phyloP scores from a whole-genome alignment of 2,113 vertebrate species.

The Cyanistes caeruleus region DNA sequence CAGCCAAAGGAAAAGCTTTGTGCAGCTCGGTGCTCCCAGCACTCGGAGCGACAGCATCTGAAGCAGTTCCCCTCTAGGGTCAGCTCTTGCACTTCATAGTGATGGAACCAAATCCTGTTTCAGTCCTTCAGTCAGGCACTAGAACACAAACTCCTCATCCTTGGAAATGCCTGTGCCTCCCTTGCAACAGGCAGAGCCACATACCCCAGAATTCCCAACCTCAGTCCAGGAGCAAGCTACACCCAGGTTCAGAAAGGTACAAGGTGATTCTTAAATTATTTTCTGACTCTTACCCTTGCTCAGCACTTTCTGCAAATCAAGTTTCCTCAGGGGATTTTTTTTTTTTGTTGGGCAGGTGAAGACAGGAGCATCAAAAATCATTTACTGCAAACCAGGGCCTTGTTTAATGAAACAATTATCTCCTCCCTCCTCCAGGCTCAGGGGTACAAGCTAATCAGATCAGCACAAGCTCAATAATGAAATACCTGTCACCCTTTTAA shows the following conservation, averaged over 20 bases:
- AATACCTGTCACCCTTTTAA: conserved; percentile 22
- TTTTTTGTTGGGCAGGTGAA: not conserved
- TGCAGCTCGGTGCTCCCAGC: not conserved
- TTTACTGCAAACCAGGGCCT: conserved; percentile 20
- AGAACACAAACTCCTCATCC: not conserved
- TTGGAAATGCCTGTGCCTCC: not conserved
- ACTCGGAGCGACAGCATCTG: not conserved
- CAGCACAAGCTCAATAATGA: not conserved
- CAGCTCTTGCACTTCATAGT: not conserved
- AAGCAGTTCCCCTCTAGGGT: not conserved
- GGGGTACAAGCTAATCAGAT: not conserved
- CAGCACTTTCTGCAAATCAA: not conserved
- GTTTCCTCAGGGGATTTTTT: not conserved
- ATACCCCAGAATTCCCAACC: not conserved
- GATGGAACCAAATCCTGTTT: not conserved
- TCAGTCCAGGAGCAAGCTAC: not conserved
- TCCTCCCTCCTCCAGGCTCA: not conserved
- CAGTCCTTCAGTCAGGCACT: not conserved
- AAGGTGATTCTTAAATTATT: not conserved
- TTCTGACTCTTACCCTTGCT: not conserved
- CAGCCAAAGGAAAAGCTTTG: not conserved
- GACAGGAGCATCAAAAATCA: not conserved
- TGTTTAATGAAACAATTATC: conserved; percentile 38
- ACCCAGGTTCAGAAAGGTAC: not conserved
- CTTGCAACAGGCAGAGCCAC: not conserved